Conservation (phyloP, 2,888 invertebrate genomes). For the Hydropsyche betteni region DNA sequence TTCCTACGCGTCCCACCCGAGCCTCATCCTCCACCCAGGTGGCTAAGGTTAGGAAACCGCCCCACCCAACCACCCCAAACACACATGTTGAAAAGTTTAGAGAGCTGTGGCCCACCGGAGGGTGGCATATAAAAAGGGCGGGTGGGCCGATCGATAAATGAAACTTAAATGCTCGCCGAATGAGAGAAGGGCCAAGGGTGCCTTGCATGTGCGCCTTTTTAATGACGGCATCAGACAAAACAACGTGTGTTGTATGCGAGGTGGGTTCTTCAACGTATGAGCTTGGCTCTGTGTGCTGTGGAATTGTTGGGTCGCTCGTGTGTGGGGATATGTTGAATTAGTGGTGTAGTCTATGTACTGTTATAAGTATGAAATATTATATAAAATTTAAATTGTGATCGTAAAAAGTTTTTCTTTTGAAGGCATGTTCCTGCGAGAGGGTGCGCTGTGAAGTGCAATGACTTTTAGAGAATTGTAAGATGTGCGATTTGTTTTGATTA, state of each 20-base stretch:
- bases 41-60: conserved; percentile 17
- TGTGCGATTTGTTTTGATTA: too few relatives aligned
- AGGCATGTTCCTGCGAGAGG: too few relatives aligned
- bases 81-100: conserved; percentile 52
- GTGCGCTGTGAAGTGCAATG: too few relatives aligned
- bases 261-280: background rate
- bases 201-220: conserved; percentile 46
- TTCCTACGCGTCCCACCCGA: conserved; percentile 52
- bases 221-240: conserved; percentile 49
- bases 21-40: conserved; percentile 16
- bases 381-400: too few relatives aligned
- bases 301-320: background rate
- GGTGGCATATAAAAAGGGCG: conserved; percentile 9
- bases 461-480: too few relatives aligned
- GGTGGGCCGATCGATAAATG: conserved; percentile 50
- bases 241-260: conserved; percentile 26
- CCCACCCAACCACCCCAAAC: conserved; percentile 43
- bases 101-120: conserved; percentile 33
- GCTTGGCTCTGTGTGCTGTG: background rate
- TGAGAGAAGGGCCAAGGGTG: conserved; percentile 52
- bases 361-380: too few relatives aligned
- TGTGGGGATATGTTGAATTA: too few relatives aligned
- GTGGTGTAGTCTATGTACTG: too few relatives aligned
- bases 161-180: conserved; percentile 53
- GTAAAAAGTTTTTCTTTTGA: too few relatives aligned